These are phyloP conservation scores for Scophthalmus maximus DNA, from an alignment of 2,113 vertebrate genomes.

Conservation along the genomic window DNA sequence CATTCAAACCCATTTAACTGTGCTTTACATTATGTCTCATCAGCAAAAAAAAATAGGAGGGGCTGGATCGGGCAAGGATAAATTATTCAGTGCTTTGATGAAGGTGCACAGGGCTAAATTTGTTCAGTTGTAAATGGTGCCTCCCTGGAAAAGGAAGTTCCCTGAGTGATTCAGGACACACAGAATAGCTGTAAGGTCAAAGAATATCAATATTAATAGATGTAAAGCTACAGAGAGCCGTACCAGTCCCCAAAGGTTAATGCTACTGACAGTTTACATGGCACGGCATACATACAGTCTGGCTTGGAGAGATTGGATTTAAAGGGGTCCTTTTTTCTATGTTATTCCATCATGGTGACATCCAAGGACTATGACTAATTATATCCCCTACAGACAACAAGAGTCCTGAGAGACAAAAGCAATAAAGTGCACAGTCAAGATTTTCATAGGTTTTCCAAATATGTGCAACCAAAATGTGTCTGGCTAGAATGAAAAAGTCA, in stretches of 20 bases:
- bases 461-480: background rate
- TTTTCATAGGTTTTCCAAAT: background rate
- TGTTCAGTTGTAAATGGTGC: conserved; percentile 56
- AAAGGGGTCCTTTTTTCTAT: conserved; percentile 31
- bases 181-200: conserved; percentile 59
- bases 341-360: conserved; percentile 28
- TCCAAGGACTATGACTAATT: conserved; percentile 3
- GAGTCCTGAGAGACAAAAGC: background rate
- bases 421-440: background rate
- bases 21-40: conserved; percentile 44
- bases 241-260: conserved; percentile 49
- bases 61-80: conserved; percentile 52
- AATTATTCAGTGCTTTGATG: conserved; percentile 76
- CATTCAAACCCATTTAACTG: conserved; percentile 63
- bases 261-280: conserved; percentile 56
- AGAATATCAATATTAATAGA: conserved; percentile 77
- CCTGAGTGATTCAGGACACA: conserved; percentile 56
- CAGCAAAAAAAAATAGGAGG: conserved; percentile 57
- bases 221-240: conserved; percentile 51
- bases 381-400: background rate
- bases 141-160: conserved; percentile 52
- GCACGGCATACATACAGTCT: conserved; percentile 35
- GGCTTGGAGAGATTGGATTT: conserved; percentile 16
- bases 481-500: background rate
- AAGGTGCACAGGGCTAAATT: conserved; percentile 57